Conservation (phyloP, 2,888 invertebrate genomes). For the Agelastica alni region DNA sequence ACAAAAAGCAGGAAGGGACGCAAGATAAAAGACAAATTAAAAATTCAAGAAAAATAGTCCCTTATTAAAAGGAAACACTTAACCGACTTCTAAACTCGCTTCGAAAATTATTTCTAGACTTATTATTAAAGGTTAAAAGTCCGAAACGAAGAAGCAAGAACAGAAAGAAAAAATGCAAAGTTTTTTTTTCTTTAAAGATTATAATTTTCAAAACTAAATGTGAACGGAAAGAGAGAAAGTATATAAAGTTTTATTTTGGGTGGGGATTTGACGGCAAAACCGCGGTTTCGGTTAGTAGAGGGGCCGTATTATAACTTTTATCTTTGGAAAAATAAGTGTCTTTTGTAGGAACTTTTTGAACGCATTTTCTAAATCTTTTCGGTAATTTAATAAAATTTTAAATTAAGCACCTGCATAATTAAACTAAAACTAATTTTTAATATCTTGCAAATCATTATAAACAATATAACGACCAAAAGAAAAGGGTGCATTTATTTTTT, state of each 20-base stretch:
- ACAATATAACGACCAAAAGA: too few species aligned
- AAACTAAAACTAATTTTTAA: too few species aligned
- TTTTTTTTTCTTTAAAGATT: constrained; percentile 14
- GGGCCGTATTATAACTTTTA: constrained; percentile 10
- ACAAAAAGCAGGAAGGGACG: constrained; percentile 7
- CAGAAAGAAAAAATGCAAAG: constrained; percentile 10
- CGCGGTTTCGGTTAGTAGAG: constrained; percentile 2
- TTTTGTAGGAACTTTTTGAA: neutral
- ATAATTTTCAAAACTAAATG: constrained; percentile 26
- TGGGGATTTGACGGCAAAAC: constrained; percentile 14
- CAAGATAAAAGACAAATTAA: constrained; percentile 13
- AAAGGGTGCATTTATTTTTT: too few species aligned
- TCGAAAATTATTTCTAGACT: constrained; percentile 18
- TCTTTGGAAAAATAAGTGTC: neutral
- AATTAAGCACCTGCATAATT: too few species aligned
- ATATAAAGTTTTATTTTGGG: constrained; percentile 16
- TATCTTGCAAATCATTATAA: too few species aligned
- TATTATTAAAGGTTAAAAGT: constrained; percentile 22
- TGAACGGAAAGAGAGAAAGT: constrained; percentile 7
- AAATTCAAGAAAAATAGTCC: constrained; percentile 18
- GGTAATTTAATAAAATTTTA: too few species aligned
- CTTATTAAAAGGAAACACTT: constrained; percentile 23
- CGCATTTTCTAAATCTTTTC: neutral
- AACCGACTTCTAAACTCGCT: constrained; percentile 13
- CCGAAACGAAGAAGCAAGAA: constrained; percentile 17